Evolutionary conservation across 2,888 invertebrate species (phyloP).

Genomic region (Chrysotoxum bicinctum): DNA sequence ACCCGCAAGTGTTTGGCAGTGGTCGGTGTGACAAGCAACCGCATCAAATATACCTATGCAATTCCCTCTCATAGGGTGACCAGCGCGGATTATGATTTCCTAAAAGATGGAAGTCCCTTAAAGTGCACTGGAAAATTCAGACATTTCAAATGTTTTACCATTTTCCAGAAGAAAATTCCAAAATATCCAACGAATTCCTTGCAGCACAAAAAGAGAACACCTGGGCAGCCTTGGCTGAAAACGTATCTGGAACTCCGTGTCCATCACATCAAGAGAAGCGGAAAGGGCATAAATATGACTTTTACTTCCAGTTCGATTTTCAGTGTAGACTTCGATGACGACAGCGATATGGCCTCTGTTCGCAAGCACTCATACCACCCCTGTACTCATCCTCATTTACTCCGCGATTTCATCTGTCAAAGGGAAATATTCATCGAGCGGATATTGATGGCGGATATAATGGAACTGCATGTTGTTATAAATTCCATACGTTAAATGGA

Average conservation of each 20-base stretch:
- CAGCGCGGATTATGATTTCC: neutral
- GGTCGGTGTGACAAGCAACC: conserved; percentile 32
- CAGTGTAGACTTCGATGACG: conserved; percentile 1
- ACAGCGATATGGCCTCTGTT: neutral
- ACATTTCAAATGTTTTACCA: neutral
- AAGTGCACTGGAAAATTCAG: neutral
- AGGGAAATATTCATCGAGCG: conserved; percentile 72
- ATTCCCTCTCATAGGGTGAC: neutral
- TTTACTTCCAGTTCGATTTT: conserved; percentile 54
- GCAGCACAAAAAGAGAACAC: neutral
- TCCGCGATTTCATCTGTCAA: conserved; percentile 51
- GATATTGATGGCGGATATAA: conserved; percentile 72
- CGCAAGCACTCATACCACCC: neutral
- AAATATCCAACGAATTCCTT: neutral
- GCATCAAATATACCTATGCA: conserved; percentile 41
- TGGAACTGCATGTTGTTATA: conserved; percentile 69
- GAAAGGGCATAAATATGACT: neutral
- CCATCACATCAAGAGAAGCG: neutral
- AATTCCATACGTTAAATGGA: conserved; percentile 63
- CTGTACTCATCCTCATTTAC: neutral
- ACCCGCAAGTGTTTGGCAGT: conserved; percentile 47
- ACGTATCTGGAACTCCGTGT: conserved; percentile 28
- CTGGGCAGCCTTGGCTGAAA: conserved; percentile 16
- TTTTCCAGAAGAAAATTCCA: neutral
- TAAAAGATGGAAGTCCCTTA: neutral